Evolutionary conservation across 2,797 vertebrate genomes (phyloP).

Genomic region (Neopelma chrysocephalum): DNA sequence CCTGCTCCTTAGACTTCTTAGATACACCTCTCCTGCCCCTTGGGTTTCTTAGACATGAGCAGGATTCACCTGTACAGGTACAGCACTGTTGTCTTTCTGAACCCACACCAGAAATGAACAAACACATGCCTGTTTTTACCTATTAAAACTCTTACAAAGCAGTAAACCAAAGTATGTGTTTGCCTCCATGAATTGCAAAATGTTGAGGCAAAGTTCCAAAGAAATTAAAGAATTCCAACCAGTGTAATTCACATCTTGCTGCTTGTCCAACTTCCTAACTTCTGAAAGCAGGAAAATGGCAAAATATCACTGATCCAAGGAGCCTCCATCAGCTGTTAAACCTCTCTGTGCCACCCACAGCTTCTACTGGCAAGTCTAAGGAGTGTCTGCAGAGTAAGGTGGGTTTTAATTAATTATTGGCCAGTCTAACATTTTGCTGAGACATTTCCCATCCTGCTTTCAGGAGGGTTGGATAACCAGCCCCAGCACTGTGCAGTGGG

Average conservation of each 20-base stretch:
- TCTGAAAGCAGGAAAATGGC: neutral
- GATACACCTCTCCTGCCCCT: neutral
- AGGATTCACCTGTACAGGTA: neutral
- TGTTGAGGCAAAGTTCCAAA: neutral
- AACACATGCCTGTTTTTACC: neutral
- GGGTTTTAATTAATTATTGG: neutral
- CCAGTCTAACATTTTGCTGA: neutral
- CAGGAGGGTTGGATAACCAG: neutral
- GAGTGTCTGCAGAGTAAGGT: neutral
- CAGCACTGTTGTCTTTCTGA: neutral
- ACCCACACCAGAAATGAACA: neutral
- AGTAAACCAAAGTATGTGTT: neutral
- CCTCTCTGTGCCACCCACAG: neutral
- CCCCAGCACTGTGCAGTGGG: accelerated
- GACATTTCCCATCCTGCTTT: neutral
- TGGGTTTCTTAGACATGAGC: neutral
- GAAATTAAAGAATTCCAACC: neutral
- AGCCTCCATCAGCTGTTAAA: neutral
- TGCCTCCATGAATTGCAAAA: neutral
- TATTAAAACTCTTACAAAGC: neutral
- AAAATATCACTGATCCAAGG: neutral
- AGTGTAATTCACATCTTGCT: neutral
- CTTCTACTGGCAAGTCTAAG: neutral
- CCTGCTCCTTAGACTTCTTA: neutral
- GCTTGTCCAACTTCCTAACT: neutral